Conservation (phyloP, 2,797 vertebrate genomes). For the Eidolon dupreanum region DNA sequence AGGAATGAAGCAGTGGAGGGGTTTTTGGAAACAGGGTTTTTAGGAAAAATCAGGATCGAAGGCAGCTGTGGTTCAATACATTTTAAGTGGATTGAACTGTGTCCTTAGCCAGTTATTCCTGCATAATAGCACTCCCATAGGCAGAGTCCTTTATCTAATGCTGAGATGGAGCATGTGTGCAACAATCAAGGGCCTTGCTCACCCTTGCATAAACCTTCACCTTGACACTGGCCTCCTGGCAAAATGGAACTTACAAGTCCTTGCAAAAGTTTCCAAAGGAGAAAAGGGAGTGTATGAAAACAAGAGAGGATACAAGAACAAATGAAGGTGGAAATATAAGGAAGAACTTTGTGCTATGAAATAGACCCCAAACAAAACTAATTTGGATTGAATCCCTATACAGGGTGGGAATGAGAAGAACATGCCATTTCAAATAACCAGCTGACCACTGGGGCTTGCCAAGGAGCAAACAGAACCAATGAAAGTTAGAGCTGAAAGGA, state of each 20-base stretch:
- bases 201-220: constrained; percentile 17
- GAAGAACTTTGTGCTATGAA: not conserved
- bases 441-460: constrained; percentile 22
- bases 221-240: not conserved
- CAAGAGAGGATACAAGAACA: not conserved
- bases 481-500: not conserved
- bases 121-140: not conserved
- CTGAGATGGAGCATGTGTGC: not conserved
- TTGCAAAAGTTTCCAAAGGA: not conserved
- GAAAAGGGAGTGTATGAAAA: not conserved
- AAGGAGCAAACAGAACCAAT: not conserved
- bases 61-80: not conserved
- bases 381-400: not conserved
- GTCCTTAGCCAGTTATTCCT: not conserved
- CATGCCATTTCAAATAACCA: constrained; percentile 64
- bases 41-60: constrained; percentile 26
- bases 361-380: not conserved
- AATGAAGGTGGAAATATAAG: constrained; percentile 14
- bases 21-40: constrained; percentile 45
- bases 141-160: not conserved
- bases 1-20: not conserved
- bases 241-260: not conserved
- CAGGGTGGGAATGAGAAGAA: constrained; percentile 30
- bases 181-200: not conserved
- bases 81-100: not conserved